Evolutionary conservation across 2,113 vertebrate genomes (phyloP), one percentile per base, ranked within the genome.

Genomic region (Galbula dea): DNA sequence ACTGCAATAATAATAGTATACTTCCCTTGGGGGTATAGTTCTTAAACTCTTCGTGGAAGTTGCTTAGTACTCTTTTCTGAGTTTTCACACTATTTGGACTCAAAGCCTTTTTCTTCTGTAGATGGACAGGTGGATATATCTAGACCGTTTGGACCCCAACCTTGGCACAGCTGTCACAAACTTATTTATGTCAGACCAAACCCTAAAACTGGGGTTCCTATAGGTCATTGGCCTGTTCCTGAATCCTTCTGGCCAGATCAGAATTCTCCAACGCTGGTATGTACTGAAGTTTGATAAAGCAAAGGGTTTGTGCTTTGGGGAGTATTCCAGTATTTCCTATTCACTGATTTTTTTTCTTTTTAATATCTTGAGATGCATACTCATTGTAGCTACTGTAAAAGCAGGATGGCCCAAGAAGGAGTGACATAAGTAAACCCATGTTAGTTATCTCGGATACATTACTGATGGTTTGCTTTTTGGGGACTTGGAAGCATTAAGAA

Each of bases 211-310:
- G 99, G 99, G 15, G 99, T 99, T 90, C 99, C 99, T 75, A 98
- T 99, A 77, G 99, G 99, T 63, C 99, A 99, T 63, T 99, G 99
- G 99, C 99, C 99, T 85, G 98, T 99, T 91, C 99, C 99, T 54
- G 99, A 99, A 93, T 99, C 99, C 65, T 99, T 99, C 94, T 99
- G 99, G 99, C 99, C 99, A 41, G 99, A 99, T 98, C 99, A 99
- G 95, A 99, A 99, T 97, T 99, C 99, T 94, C 99, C 99, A 75
- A 98, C 98, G 3, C 96, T 99, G 97, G 99, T 99, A 98, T 95
- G 98, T 97, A 93, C 51, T 73, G 79, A 95, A 65, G 78, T 67
- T 88, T 27, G 37, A 19, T 87, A 36, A 92, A 89, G 22, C 62
- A 46, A 57, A 46, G 61, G 11, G 8, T n/a, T 69, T 73, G n/a